Percentiles rank a stretch among this genome's conserved stretches.
Conservation (phyloP, 2,888 invertebrate genomes). For the Axea sp. region DNA sequence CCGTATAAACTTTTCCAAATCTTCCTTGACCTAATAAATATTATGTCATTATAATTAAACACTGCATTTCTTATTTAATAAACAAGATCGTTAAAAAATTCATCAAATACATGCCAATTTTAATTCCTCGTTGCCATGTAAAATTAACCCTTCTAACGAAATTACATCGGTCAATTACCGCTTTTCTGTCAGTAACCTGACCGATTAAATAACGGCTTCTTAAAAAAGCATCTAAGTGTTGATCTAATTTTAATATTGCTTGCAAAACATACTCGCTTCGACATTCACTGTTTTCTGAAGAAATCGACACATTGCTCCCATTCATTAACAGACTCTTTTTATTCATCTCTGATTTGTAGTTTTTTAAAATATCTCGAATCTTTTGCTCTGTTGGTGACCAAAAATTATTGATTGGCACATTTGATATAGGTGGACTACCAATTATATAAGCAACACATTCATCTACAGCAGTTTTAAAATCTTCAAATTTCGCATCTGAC, state of each 20-base stretch:
- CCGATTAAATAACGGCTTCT: constrained; percentile 83
- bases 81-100: no score
- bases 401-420: no score
- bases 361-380: constrained; percentile 65
- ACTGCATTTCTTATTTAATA: no score
- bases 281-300: constrained; percentile 61
- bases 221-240: constrained; percentile 83
- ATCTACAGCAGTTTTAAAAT: constrained; percentile 88
- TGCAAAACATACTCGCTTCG: constrained; percentile 79
- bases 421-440: constrained; percentile 64
- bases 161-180: constrained; percentile 83
- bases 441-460: constrained; percentile 93
- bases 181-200: constrained; percentile 81
- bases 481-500: constrained; percentile 88
- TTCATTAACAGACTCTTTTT: no score
- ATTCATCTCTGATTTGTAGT: constrained; percentile 48
- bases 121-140: constrained; percentile 96
- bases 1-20: constrained; percentile 97
- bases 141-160: constrained; percentile 90
- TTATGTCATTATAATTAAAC: no score
- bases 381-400: no score
- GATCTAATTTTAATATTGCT: constrained; percentile 83
- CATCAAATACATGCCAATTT: constrained; percentile 81
- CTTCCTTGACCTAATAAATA: constrained; percentile 87
- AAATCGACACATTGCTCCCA: constrained; percentile 64